A percentile compares a stretch with the other conserved stretches of the same genome.
These are phyloP conservation scores for Limenitis camilla DNA, from an alignment of 2,888 invertebrate genomes.

Conservation along the genomic window DNA sequence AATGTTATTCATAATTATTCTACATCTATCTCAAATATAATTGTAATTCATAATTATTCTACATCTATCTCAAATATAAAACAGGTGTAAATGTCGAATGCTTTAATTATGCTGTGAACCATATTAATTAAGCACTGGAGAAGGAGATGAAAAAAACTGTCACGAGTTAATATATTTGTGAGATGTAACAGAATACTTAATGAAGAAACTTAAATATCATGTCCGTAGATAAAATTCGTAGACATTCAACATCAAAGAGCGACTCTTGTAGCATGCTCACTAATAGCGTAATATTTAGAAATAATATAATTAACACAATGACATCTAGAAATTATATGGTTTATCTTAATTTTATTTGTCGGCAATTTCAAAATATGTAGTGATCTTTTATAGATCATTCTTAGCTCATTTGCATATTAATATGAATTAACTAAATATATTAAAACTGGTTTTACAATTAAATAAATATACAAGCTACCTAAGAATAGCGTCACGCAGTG, in stretches of 20 bases:
- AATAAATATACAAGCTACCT: background rate
- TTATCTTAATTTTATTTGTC: conserved; percentile 14
- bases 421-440: no score
- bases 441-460: background rate
- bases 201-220: conserved; percentile 15
- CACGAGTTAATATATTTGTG: conserved; percentile 6
- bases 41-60: background rate
- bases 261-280: conserved; percentile 21
- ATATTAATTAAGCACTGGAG: background rate
- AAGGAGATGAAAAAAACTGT: conserved; percentile 6
- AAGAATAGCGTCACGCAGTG: conserved; percentile 1
- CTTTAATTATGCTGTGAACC: background rate
- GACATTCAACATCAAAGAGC: conserved; percentile 25
- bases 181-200: conserved; percentile 18
- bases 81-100: background rate
- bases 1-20: background rate
- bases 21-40: background rate
- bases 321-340: conserved; percentile 16
- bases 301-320: conserved; percentile 23
- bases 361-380: background rate
- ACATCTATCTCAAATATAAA: background rate
- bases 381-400: no score
- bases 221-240: conserved; percentile 13
- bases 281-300: conserved; percentile 26
- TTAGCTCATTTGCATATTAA: no score